Base-by-base conservation (phyloP, 1,140 invertebrate genomes). In the Halyomorpha halys region DNA sequence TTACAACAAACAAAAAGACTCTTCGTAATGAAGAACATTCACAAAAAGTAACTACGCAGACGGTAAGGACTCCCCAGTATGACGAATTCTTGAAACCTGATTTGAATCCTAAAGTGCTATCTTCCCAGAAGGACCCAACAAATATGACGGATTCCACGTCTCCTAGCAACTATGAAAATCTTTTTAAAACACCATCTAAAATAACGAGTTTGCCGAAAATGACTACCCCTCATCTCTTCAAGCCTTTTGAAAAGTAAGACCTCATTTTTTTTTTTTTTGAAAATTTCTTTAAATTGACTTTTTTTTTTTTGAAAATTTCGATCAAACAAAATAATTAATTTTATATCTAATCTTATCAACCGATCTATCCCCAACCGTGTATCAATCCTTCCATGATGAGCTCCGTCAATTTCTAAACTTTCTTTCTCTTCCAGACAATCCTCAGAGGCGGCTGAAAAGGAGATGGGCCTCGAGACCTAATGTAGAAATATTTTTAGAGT, bases 191-290 rank as follows among this genome's bases (percentile, higher is more conserved):
- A 6, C 53, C 53, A 11, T 19, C 14, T 1, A 56, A 23, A 25
- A n/a, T 56, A 1, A 56, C 4, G 14, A 16, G 18, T 56, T 23
- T 56, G 6, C 53, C 53, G 3, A 19, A 23, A 8, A 56, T 56
- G 14, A 56, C 53, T 27, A 56, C 53, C 5, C 53, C 53, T 23
- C 21, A 56, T 8, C 53, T 56, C 5, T 56, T 56, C 23, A 3
- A 23, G 14, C 53, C 53, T 23, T 56, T 23, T 15, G 15, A 56
- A 23, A 56, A 56, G 53, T 56, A 56, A 23, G 53, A 56, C 2
- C n/a, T n/a, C 2, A 49, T 18, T 8, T 11, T 19, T 19, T 47
- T 19, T 47, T 47, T 15, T 15, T 19, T n/a, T 5, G 3, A 47
- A 47, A n/a, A 47, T 47, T 3, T 19, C 13, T n/a, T n/a, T n/a